Conservation (phyloP, 2,797 vertebrate species). For the Aplochiton taeniatus region DNA sequence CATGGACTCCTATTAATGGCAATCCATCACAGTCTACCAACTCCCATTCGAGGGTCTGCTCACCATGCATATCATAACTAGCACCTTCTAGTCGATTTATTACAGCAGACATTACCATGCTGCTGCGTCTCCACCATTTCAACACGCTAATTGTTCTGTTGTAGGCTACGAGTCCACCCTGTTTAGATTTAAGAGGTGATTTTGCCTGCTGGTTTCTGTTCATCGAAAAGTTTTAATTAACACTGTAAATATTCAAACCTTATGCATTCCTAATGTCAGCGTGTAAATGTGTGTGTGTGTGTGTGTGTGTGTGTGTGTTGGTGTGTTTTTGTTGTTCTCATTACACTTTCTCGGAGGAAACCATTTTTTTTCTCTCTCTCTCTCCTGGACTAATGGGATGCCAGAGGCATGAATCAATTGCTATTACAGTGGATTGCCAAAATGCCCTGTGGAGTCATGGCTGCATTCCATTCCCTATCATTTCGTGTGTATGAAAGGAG, state of each 20-base stretch:
- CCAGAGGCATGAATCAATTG: slow-evolving; percentile 20
- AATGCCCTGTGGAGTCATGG: slow-evolving; percentile 19
- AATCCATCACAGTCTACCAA: neutral
- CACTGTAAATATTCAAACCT: slow-evolving; percentile 55
- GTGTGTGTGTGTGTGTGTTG: neutral
- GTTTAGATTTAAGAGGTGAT: slow-evolving; percentile 43
- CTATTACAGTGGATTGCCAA: slow-evolving; percentile 28
- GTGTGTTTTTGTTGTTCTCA: neutral
- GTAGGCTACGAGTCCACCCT: neutral
- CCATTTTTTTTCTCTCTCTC: slow-evolving; percentile 18
- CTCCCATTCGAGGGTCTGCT: neutral
- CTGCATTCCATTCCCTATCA: neutral
- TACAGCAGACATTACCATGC: neutral
- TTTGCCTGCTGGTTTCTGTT: slow-evolving; percentile 38
- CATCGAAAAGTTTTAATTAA: slow-evolving; percentile 60
- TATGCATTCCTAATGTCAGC: slow-evolving; percentile 44
- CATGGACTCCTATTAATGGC: neutral
- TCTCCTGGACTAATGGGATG: slow-evolving; percentile 26
- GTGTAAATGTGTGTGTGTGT: neutral
- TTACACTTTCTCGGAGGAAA: slow-evolving; percentile 7
- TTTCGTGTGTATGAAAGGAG: too few species aligned
- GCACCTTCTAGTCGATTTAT: neutral
- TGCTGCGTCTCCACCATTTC: too few species aligned
- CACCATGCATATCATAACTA: neutral
- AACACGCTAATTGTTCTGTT: neutral